Evolutionary conservation across 2,888 invertebrate genomes (phyloP), one percentile per base, ranked within the genome.

Genomic region (Zaprionus lineosus): DNA sequence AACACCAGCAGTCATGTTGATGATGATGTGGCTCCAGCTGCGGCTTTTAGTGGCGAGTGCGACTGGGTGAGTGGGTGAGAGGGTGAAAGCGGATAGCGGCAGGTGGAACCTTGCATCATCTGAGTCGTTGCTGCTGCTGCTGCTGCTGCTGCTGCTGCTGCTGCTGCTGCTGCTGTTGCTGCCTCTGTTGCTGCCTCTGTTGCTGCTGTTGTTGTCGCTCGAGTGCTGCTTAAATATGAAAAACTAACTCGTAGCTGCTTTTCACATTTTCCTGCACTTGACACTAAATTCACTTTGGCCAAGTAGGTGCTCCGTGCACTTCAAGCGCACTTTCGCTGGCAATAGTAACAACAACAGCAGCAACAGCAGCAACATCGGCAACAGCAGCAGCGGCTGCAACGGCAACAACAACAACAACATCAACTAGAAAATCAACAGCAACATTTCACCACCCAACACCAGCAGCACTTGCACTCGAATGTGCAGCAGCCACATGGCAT

Each of bases 201-300:
- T 56, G 39, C 15, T 36, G 56, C 28, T 71, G 61, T 40, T 73
- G 73, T 62, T 62, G 67, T 31, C 33, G 34, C 44, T 53, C 44
- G 57, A 79, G 79, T 83, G 79, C 79, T 85, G 84, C 84, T 79
- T 79, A 79, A 85, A 79, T 79, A 79, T 83, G 76, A 85, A 85
- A 79, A 79, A 83, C 86, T 79, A 79, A 85, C 86, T 85, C 84
- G 73, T 66, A 52, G 84, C 72, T 79, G 79, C 79, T 79, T 72
- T 79, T 75, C 81, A 72, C 76, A 85, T 85, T 85, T 83, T 72
- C 58, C 79, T 85, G 81, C 81, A 85, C 79, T 79, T 79, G 86
- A 79, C 79, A 79, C 86, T 85, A 85, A 79, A 79, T 79, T 79
- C 86, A 79, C 79, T 79, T 79, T 79, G 84, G 81, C 76, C 84